These are phyloP conservation scores for Halcyon malimbica DNA, from an alignment of 2,113 vertebrate species.

Conservation along the genomic window DNA sequence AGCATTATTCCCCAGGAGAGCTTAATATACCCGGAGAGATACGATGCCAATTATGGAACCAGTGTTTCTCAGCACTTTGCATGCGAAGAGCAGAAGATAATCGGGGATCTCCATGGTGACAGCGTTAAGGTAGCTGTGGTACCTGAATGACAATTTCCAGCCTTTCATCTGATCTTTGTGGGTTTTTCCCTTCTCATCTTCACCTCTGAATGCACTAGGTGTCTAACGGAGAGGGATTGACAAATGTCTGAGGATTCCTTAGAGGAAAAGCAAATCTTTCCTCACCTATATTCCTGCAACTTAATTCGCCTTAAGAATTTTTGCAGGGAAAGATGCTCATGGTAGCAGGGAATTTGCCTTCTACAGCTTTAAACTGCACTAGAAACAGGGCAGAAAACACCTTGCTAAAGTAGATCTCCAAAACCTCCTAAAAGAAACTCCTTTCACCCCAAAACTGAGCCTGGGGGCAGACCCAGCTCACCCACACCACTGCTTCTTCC, in stretches of 20 bases:
- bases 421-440: not conserved
- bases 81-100: not conserved
- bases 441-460: not conserved
- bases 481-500: not conserved
- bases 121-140: not conserved
- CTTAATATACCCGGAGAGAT: not conserved
- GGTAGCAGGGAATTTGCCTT: not conserved
- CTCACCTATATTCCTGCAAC: not conserved
- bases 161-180: not conserved
- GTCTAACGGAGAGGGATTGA: not conserved
- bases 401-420: not conserved
- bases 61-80: not conserved
- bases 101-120: constrained; percentile 43
- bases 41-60: not conserved
- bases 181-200: not conserved
- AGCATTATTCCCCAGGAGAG: not conserved
- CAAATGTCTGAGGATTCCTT: not conserved
- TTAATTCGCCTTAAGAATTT: not conserved
- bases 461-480: not conserved
- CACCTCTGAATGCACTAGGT: not conserved
- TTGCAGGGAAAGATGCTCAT: not conserved
- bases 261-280: not conserved
- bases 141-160: constrained; percentile 2
- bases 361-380: not conserved
- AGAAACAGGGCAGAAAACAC: not conserved